These are phyloP conservation scores for Drosophila subpulchrella DNA, from an alignment of 1,140 invertebrate species.

Conservation along the genomic window DNA sequence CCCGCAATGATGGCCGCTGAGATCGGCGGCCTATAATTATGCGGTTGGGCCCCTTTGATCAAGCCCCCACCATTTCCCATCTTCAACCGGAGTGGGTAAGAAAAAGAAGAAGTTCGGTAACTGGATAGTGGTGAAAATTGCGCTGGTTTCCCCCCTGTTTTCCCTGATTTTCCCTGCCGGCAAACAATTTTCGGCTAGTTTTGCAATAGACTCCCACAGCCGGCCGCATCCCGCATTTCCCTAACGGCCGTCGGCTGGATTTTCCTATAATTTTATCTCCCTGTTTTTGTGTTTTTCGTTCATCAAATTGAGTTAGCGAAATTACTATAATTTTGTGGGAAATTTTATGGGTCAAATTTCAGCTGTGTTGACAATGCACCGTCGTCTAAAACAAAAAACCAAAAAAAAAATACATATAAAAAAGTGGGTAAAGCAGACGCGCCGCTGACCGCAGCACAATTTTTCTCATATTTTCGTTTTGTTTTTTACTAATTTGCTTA, in stretches of 20 bases:
- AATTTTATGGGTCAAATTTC: slow-evolving; percentile 81
- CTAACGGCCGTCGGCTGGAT: slow-evolving; percentile 21
- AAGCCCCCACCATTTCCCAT: slow-evolving; percentile 11
- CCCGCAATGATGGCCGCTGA: slow-evolving; percentile 33
- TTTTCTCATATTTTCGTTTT: slow-evolving; percentile 38
- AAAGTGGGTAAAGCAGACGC: slow-evolving; percentile 51
- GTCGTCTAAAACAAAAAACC: slow-evolving; percentile 13
- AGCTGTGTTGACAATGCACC: slow-evolving; percentile 66
- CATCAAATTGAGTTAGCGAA: slow-evolving; percentile 76
- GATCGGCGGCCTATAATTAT: slow-evolving; percentile 65
- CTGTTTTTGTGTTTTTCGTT: slow-evolving; percentile 33
- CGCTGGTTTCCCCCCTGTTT: slow-evolving; percentile 48
- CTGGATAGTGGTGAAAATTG: slow-evolving; percentile 69
- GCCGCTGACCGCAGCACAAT: slow-evolving; percentile 64
- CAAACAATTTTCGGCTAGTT: slow-evolving; percentile 70
- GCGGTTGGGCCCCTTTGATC: slow-evolving; percentile 53
- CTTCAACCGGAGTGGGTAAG: slow-evolving; percentile 20
- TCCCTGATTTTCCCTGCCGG: slow-evolving; percentile 1
- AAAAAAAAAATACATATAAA: slow-evolving; percentile 6
- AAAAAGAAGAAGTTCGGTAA: slow-evolving; percentile 42
- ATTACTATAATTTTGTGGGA: slow-evolving; percentile 82
- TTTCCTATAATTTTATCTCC: slow-evolving; percentile 54
- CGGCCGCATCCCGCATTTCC: slow-evolving; percentile 39
- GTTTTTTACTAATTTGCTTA: slow-evolving; percentile 72
- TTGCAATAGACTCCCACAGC: slow-evolving; percentile 58